Evolutionary conservation across 2,113 vertebrate genomes (phyloP).

Genomic region (Dendrocopos noguchii): DNA sequence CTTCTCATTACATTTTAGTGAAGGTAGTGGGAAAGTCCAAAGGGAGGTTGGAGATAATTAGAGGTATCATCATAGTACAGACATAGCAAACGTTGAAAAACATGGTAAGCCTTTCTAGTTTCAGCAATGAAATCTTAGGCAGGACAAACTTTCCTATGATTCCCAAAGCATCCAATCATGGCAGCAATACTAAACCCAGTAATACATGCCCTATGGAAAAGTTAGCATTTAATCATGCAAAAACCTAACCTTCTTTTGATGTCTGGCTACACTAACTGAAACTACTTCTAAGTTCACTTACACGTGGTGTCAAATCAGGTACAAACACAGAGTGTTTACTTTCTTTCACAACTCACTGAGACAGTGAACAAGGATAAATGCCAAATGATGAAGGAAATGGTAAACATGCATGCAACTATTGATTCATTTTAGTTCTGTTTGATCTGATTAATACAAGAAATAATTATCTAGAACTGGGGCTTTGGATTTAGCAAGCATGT

Average conservation of each 20-base stretch:
- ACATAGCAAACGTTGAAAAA: neutral
- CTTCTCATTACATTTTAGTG: neutral
- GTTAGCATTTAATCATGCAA: neutral
- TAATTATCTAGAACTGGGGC: neutral
- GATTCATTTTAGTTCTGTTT: constrained; percentile 10
- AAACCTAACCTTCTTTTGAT: neutral
- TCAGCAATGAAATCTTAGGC: neutral
- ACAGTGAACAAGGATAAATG: neutral
- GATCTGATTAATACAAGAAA: constrained; percentile 9
- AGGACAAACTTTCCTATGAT: neutral
- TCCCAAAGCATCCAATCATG: neutral
- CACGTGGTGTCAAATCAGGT: neutral
- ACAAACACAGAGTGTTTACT: neutral
- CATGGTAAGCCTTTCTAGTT: neutral
- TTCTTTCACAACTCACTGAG: constrained; percentile 2
- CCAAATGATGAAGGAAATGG: neutral
- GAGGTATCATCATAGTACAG: neutral
- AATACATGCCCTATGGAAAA: neutral
- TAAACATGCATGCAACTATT: neutral
- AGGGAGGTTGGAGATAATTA: neutral
- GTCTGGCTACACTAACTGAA: neutral
- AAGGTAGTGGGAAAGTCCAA: neutral
- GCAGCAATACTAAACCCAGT: neutral
- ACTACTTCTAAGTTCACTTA: neutral
- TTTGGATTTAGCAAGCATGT: neutral